Evolutionary conservation across 2,113 vertebrate species (phyloP), one percentile per base, ranked within the genome.

Genomic region (Macheiramphus alcinus): DNA sequence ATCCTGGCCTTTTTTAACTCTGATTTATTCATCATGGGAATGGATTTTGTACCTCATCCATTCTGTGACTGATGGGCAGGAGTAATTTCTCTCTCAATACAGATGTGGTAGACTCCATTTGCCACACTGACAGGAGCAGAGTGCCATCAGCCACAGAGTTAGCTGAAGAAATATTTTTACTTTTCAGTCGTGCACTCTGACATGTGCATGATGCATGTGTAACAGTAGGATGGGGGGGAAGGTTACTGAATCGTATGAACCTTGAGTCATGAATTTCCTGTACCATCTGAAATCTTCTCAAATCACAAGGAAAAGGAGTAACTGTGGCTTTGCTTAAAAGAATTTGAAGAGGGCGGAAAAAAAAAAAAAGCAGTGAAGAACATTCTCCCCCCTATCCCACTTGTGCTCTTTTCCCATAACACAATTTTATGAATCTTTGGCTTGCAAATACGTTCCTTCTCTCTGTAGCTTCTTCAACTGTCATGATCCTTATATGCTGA

Each of bases 81-180:
- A 97, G 93, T 97, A 96, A 95, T 96, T 97, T 97, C 75, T 96
- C 43, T 92, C 94, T 90, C 80, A 89, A 11, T 95, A 92, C 62
- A 95, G 91, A 79, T 81, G 32, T 93, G 74, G 91, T 95, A 92
- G 91, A 96, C 95, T 97, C 92, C 74, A 92, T 97, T 97, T 96
- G 91, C 96, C 83, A 92, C 61, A 45, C 34, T 97, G 96, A 95
- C 93, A 96, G 89, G 90, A 96, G 80, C 80, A 94, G 66, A 90
- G 91, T 59, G 74, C 94, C 86, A 76, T 96, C 90, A 95, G 61
- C 91, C 76, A 76, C 70, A 59, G 76, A 85, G 72, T 45, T 90
- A 93, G 68, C 43, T 86, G 71, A 84, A 90, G 67, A 97, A 97
- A 88, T 95, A 90, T 76, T 97, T 96, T 96, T 95, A 32, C 27